These are phyloP conservation scores for Xestia sexstrigata DNA, from an alignment of 2,888 invertebrate genomes.

Conservation along the genomic window DNA sequence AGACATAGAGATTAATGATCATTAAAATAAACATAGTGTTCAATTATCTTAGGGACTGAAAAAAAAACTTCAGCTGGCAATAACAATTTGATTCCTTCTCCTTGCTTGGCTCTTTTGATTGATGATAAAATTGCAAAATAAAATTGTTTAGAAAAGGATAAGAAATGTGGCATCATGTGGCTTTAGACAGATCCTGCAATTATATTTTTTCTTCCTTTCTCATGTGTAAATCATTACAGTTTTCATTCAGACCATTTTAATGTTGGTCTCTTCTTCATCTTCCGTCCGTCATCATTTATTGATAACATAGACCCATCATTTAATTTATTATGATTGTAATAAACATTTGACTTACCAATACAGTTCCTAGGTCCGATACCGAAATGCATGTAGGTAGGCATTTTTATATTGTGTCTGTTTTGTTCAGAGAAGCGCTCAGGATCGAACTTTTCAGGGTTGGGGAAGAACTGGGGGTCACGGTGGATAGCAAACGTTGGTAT, in stretches of 20 bases:
- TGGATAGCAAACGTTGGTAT: slow-evolving; percentile 52
- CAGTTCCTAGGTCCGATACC: slow-evolving; percentile 90
- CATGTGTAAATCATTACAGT: no score
- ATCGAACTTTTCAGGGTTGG: slow-evolving; percentile 88
- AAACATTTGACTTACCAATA: slow-evolving; percentile 81
- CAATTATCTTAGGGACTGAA: no score
- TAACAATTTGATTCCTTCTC: no score
- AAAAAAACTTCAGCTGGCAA: no score
- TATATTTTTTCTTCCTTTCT: no score
- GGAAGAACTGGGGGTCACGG: slow-evolving; percentile 74
- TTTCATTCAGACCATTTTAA: no score
- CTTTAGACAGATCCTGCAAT: no score
- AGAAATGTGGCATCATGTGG: no score
- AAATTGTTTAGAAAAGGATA: no score
- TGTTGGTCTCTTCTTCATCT: neutral
- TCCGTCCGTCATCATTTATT: neutral
- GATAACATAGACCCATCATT: neutral
- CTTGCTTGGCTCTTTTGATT: no score
- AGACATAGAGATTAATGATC: neutral
- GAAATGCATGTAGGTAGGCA: slow-evolving; percentile 83
- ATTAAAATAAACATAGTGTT: no score
- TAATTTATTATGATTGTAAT: fast-evolving
- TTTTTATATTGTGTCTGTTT: slow-evolving; percentile 81
- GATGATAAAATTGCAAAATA: no score
- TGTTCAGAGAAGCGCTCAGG: slow-evolving; percentile 90